Conservation (phyloP, 2,888 invertebrate species). For the Calephelis perditalis region DNA sequence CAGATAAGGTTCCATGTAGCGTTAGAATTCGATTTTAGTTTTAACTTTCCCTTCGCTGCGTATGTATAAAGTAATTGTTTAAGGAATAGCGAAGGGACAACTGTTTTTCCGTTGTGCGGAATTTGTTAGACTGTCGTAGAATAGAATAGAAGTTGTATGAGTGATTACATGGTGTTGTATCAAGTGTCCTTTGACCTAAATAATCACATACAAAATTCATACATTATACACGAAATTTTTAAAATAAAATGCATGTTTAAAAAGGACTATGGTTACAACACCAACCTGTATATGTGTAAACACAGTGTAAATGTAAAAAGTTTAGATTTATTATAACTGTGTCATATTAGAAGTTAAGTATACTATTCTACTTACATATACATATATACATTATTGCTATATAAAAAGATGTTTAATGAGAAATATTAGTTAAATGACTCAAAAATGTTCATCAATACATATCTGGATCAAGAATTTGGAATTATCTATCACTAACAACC, state of each 20-base stretch:
- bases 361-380: constrained; percentile 73
- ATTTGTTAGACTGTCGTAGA: constrained; percentile 73
- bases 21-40: constrained; percentile 48
- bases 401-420: constrained; percentile 62
- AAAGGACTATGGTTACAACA: constrained; percentile 38
- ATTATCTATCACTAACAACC: constrained; percentile 46
- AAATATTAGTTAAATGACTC: constrained; percentile 67
- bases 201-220: constrained; percentile 14
- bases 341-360: constrained; percentile 74
- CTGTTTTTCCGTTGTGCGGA: constrained; percentile 76
- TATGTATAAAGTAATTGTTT: constrained; percentile 58
- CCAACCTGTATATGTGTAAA: constrained; percentile 70
- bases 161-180: constrained; percentile 53
- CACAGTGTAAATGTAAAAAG: constrained; percentile 71
- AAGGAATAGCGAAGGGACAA: constrained; percentile 58
- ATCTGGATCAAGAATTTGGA: constrained; percentile 35
- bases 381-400: constrained; percentile 61
- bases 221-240: constrained; percentile 8
- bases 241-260: constrained; percentile 9
- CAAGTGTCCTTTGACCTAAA: constrained; percentile 25
- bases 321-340: constrained; percentile 72
- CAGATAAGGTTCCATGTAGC: constrained; percentile 66
- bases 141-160: constrained; percentile 67
- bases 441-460: constrained; percentile 39
- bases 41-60: constrained; percentile 57